Evolutionary conservation across 2,888 invertebrate genomes (phyloP), one percentile per base, ranked within the genome.

Genomic region (Caenorhabditis sp.): DNA sequence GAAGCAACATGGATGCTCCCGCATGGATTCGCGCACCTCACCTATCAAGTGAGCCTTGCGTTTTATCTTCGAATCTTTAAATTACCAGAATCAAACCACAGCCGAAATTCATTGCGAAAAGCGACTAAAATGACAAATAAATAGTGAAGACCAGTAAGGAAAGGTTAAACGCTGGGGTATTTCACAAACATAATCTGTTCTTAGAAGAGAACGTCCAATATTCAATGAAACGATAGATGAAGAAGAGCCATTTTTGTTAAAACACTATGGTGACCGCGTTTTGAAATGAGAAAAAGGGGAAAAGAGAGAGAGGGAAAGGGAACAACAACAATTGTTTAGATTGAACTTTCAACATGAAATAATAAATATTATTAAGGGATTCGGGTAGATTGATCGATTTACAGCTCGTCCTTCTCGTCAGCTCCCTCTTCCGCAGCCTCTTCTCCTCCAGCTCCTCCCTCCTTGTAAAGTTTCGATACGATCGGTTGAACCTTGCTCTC

Each of bases 401-500:
- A 88, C 37, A 88, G 81, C 72, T 88, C 88, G 77, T 88, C 88
- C 80, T 89, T 88, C 20, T 85, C 87, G 52, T 85, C 86, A 13
- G 70, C 32, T 70, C 78, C 75, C 50, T 72, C 80, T 20, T 66
- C 77, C 27, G 78, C 46, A 11, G 74, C 74, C 13, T 68, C 78
- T 17, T 61, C 80, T 55, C 63, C 79, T 48, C 70, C 73, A 30
- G 62, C 81, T 26, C 65, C 81, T 26, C 71, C 87, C 32, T 83
- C 85, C 78, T 93, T 92, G 91, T 99, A 98, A 83, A 99, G 91
- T 91, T 99, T 98, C 62, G 95, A 93, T 89, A 98, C 95, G 89
- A 99, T 98, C 8, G 99, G 99, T 90, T 97, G 96, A 0, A 96
- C 96, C 37, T 96, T 93, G 85, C 95, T 94, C 90, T 97, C 96